phyloP scores from a whole-genome alignment of 2,888 invertebrate species.

The Imbricaverruca yamaguchii region DNA sequence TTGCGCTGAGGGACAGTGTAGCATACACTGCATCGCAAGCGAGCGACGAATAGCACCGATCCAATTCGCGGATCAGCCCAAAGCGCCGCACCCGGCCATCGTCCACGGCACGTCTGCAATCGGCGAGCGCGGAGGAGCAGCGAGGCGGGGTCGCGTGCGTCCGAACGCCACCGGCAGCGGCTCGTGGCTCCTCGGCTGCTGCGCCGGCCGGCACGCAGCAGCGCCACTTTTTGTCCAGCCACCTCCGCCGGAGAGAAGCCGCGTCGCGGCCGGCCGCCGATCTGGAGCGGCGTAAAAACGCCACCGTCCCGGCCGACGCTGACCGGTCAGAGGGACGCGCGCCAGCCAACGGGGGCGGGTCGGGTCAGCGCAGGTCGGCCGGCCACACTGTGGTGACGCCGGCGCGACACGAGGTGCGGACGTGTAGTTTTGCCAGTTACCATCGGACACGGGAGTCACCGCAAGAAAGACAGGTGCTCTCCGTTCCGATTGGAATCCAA shows the following conservation, averaged over 20 bases:
- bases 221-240: not conserved
- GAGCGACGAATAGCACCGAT: too few species aligned
- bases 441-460: too few species aligned
- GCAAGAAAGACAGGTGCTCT: too few species aligned
- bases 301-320: not conserved
- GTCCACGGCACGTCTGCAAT: too few species aligned
- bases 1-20: too few species aligned
- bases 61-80: too few species aligned
- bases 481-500: too few species aligned
- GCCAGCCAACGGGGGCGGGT: not conserved
- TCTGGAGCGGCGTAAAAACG: slow-evolving; percentile 1
- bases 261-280: not conserved
- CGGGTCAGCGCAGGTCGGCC: not conserved
- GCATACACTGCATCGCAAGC: too few species aligned
- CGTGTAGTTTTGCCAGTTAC: not conserved
- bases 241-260: not conserved
- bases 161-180: not conserved
- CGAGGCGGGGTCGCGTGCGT: not conserved
- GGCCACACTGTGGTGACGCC: not conserved
- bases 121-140: too few species aligned
- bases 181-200: not conserved
- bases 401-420: not conserved
- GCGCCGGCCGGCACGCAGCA: slow-evolving; percentile 9
- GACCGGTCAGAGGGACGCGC: not conserved
- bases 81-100: too few species aligned